These are phyloP conservation scores for Theristicus caerulescens DNA, from an alignment of 2,113 vertebrate genomes.

Conservation along the genomic window DNA sequence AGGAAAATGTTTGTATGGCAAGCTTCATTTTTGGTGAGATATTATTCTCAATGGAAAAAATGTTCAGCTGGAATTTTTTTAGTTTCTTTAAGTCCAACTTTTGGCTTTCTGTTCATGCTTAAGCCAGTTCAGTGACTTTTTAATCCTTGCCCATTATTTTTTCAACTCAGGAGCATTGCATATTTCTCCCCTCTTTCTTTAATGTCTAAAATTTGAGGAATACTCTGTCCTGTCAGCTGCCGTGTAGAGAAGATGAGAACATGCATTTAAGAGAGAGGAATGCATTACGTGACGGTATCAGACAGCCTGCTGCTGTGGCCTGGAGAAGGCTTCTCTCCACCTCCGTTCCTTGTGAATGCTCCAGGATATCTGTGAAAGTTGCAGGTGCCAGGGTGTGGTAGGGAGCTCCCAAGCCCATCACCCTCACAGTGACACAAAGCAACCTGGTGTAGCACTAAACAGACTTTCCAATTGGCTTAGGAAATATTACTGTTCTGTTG, in stretches of 20 bases:
- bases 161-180: background rate
- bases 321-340: background rate
- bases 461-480: background rate
- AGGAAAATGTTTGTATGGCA: background rate
- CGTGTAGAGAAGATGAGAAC: background rate
- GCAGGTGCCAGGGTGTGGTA: background rate
- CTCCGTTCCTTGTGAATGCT: too few species aligned
- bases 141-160: background rate
- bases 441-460: background rate
- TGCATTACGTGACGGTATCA: rapidly evolving
- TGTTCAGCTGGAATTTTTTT: background rate
- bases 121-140: background rate
- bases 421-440: background rate
- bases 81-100: background rate
- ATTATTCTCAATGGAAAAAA: background rate
- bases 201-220: background rate
- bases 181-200: background rate
- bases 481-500: background rate
- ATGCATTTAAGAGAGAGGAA: background rate
- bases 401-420: background rate
- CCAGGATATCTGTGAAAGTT: background rate
- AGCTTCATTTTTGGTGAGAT: background rate
- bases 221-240: background rate
- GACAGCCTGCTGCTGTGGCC: background rate
- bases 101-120: background rate